Evolutionary conservation across 2,113 vertebrate species (phyloP), one percentile per base, ranked within the genome.

Genomic region (Menura novaehollandiae): DNA sequence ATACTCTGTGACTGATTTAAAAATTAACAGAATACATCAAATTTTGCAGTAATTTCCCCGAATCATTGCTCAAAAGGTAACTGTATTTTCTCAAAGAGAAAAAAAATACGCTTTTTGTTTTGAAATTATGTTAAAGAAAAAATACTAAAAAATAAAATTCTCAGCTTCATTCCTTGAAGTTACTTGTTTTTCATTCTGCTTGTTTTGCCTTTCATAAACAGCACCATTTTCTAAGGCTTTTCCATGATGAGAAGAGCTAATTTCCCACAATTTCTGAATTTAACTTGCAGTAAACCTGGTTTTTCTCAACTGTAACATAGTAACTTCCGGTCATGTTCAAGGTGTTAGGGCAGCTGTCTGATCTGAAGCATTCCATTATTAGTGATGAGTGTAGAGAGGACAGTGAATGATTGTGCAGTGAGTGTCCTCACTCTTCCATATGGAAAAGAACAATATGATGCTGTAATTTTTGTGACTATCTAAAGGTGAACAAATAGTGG

Each of bases 11-110:
- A 80, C 63, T 51, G 32, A 62, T 59, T 22, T 72, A 47, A 79
- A 91, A 85, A 68, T 41, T n/a, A 77, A 78, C 56, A 66, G 37
- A 77, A 52, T 39, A 27, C 15, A 26, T 59, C 3, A 24, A 47
- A 68, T 69, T 85, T 60, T 76, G 19, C 32, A 72, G 7, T 10
- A 32, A 73, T 10, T 74, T 43, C 26, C 44, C 15, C 0, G 0
- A 66, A 73, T 69, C 19, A 10, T 43, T 58, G 8, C 12, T 85
- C 28, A 63, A 26, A 83, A 55, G 22, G 16, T 73, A 74, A 18
- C 22, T 46, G 4, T 74, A 15, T 77, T 88, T 59, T 74, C 49
- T 81, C 55, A 86, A 32, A 56, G 33, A 72, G 19, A 10, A 49
- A 62, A 55, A 62, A 91, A 37, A 21, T 2, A 22, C 0, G 1